These are phyloP conservation scores for Eupelmus urozonus DNA, from an alignment of 2,888 invertebrate genomes.

Conservation along the genomic window DNA sequence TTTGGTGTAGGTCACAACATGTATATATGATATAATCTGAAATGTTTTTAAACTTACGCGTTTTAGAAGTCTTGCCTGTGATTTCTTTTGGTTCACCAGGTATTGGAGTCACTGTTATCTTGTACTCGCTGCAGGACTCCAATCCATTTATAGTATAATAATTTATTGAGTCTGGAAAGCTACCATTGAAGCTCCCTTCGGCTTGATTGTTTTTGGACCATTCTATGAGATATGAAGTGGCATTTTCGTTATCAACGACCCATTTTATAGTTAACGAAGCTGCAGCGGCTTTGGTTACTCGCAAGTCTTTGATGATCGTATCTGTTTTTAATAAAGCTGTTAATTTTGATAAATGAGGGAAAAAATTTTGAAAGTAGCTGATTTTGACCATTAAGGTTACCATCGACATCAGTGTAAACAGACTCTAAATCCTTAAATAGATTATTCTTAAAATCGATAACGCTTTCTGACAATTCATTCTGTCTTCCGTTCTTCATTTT, in stretches of 20 bases:
- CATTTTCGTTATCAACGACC: neutral
- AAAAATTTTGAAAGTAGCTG: neutral
- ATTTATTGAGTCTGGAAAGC: neutral
- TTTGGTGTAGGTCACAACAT: neutral
- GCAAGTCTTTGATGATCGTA: conserved; percentile 14
- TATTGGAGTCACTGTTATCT: conserved; percentile 57
- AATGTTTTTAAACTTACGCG: conserved; percentile 9
- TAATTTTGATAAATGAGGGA: neutral
- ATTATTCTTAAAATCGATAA: neutral
- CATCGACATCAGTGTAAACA: neutral
- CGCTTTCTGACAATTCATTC: too few relatives aligned
- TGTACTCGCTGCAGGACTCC: conserved; percentile 62
- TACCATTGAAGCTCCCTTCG: neutral
- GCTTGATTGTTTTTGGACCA: conserved; percentile 7
- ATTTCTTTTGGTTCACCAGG: neutral
- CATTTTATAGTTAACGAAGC: conserved; percentile 32
- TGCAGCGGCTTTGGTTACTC: neutral
- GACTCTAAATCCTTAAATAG: too few relatives aligned
- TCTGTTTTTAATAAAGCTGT: neutral
- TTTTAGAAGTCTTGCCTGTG: neutral
- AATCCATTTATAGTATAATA: conserved; percentile 59
- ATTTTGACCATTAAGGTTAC: too few relatives aligned
- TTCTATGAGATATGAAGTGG: neutral
- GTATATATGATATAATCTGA: too few relatives aligned
- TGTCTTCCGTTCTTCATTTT: neutral